A percentile compares a stretch with the other conserved stretches of the same genome.
Conservation (phyloP, 1,140 invertebrate species). For the Metopolophium dirhodum region DNA sequence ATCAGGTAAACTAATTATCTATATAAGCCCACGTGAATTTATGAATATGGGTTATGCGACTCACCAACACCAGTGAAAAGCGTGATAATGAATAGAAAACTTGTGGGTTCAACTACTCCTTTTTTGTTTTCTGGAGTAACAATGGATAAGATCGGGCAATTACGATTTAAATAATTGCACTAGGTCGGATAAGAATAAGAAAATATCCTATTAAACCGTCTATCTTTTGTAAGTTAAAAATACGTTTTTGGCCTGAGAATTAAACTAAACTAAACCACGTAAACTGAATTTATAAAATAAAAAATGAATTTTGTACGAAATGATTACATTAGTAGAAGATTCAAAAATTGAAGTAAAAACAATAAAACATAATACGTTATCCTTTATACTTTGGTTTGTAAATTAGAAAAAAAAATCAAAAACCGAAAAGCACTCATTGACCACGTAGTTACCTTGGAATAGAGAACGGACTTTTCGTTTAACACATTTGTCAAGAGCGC, state of each 20-base stretch:
- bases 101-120: constrained; percentile 30
- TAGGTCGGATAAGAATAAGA: neutral
- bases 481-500: constrained; percentile 33
- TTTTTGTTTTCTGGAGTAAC: constrained; percentile 1
- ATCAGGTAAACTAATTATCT: neutral
- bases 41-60: constrained; percentile 50
- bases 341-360: neutral
- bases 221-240: neutral
- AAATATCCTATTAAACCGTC: neutral
- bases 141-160: neutral
- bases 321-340: neutral
- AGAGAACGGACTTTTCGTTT: constrained; percentile 47
- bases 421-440: neutral
- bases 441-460: constrained; percentile 34
- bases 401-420: neutral
- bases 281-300: neutral
- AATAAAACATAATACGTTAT: neutral
- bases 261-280: neutral
- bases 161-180: constrained; percentile 19
- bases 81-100: constrained; percentile 45
- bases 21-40: neutral
- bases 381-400: neutral
- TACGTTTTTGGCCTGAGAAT: neutral
- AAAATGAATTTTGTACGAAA: neutral
- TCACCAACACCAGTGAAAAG: neutral